Conservation (phyloP, 2,888 invertebrate genomes). For the Epiblema foenella region DNA sequence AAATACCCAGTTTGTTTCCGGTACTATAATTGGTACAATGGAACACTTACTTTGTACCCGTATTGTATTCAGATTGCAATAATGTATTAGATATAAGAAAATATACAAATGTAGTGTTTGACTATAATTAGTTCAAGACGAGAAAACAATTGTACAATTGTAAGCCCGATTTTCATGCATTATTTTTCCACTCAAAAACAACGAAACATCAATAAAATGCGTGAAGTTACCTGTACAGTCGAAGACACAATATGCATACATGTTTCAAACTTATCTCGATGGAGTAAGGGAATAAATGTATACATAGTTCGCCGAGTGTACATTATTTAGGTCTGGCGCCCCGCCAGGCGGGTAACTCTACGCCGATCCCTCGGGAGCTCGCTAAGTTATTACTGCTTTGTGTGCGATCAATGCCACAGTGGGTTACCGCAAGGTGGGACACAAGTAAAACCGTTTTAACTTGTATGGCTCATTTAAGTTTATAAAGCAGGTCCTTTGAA, state of each 20-base stretch:
- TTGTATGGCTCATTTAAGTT: conserved; percentile 14
- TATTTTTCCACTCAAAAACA: neutral
- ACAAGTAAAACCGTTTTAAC: conserved; percentile 8
- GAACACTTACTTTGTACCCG: neutral
- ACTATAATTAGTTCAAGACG: neutral
- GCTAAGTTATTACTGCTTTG: conserved; percentile 27
- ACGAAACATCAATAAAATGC: neutral
- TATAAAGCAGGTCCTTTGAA: neutral
- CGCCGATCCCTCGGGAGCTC: conserved; percentile 21
- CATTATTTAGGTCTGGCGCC: conserved; percentile 21
- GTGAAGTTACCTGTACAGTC: conserved; percentile 14
- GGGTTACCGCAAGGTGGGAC: conserved; percentile 7
- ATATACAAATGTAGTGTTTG: neutral
- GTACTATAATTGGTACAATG: no score
- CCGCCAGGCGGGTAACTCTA: conserved; percentile 21
- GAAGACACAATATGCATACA: neutral
- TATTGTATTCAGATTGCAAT: neutral
- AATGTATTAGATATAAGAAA: neutral
- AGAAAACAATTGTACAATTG: neutral
- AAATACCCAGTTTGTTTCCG: neutral
- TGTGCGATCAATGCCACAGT: conserved; percentile 21
- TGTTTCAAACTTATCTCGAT: neutral
- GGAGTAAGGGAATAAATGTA: neutral
- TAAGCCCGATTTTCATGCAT: neutral
- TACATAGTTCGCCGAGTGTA: neutral